Conservation (phyloP, 2,888 invertebrate genomes). For the Heliconius charithonia region DNA sequence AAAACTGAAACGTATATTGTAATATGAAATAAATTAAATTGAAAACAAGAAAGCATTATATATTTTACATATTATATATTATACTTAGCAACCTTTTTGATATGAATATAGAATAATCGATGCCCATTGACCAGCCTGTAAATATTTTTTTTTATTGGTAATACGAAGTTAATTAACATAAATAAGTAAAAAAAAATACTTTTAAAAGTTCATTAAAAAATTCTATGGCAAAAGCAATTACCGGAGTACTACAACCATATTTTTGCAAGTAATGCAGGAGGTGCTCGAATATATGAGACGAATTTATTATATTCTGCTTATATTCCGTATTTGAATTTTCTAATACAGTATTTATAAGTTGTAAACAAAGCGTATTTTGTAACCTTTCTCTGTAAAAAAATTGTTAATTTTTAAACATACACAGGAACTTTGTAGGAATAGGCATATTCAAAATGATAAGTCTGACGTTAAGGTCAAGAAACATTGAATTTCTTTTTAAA, state of each 20-base stretch:
- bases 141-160: constrained; percentile 32
- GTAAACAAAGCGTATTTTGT: constrained; percentile 60
- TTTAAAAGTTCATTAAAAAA: neutral
- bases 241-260: constrained; percentile 61
- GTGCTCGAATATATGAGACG: constrained; percentile 52
- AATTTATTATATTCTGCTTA: constrained; percentile 38
- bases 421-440: too few species aligned
- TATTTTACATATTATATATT: neutral
- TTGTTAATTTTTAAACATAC: neutral
- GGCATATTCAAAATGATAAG: too few species aligned
- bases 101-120: constrained; percentile 59
- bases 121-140: constrained; percentile 71
- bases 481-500: too few species aligned
- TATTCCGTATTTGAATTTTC: constrained; percentile 52
- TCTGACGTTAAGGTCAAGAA: too few species aligned
- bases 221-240: constrained; percentile 41
- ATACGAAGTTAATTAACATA: neutral
- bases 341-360: constrained; percentile 63
- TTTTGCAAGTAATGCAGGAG: constrained; percentile 55
- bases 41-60: neutral
- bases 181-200: neutral
- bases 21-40: neutral
- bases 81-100: constrained; percentile 41
- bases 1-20: constrained; percentile 16
- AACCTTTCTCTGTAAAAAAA: constrained; percentile 56